These are phyloP conservation scores for Nanorana parkeri DNA, from an alignment of 2,113 vertebrate species.

Conservation along the genomic window DNA sequence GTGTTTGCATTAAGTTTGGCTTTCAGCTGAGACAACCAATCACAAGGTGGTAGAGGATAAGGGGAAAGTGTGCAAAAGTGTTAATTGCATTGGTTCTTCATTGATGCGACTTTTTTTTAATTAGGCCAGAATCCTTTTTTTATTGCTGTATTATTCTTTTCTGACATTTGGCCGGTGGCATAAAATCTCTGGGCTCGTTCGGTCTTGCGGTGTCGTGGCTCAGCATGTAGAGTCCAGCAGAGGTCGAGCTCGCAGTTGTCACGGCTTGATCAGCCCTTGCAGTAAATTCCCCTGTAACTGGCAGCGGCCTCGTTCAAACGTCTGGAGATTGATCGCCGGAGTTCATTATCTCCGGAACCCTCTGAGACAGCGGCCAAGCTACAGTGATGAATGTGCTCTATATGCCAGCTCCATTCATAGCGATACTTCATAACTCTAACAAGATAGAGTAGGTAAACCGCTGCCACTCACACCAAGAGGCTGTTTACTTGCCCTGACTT, in stretches of 20 bases:
- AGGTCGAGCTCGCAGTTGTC: constrained; percentile 4
- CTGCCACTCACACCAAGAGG: background rate
- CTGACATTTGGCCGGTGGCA: too few species aligned
- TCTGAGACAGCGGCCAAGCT: constrained; percentile 29
- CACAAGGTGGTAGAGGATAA: too few species aligned
- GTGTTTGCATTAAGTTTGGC: too few species aligned
- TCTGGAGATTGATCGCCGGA: constrained; percentile 46
- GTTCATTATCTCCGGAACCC: constrained; percentile 47
- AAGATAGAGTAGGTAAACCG: constrained; percentile 38
- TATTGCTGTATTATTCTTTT: too few species aligned
- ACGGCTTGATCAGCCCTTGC: background rate
- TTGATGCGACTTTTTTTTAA: too few species aligned
- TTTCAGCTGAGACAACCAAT: too few species aligned
- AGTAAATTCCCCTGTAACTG: constrained; percentile 11
- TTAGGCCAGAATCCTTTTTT: too few species aligned
- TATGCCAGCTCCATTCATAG: constrained; percentile 37
- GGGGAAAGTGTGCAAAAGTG: too few species aligned
- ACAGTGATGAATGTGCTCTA: constrained; percentile 35
- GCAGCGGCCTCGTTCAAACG: constrained; percentile 28
- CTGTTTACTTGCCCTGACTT: constrained; percentile 7
- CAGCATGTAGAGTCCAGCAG: background rate
- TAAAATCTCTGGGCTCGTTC: background rate
- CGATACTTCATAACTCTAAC: constrained; percentile 40
- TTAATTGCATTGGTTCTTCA: too few species aligned
- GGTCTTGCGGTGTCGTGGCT: background rate